A percentile compares a stretch with the other conserved stretches of the same genome.
These are phyloP conservation scores for Taenioides sp. DNA, from an alignment of 2,797 vertebrate genomes.

Conservation along the genomic window DNA sequence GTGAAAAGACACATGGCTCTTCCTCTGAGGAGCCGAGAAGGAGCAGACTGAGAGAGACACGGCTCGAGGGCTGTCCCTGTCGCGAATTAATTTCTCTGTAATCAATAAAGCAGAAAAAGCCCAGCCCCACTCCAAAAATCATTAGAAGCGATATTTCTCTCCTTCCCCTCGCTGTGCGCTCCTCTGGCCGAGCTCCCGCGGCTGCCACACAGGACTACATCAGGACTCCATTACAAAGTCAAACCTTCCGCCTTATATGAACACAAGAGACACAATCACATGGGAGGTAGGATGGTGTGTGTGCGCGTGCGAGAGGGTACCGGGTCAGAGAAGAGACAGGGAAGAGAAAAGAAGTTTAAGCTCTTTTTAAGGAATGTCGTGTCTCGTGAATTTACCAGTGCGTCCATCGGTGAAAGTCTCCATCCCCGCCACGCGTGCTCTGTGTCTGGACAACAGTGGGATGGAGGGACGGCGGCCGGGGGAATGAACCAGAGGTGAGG, in stretches of 20 bases:
- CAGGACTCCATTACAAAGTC: conserved; percentile 46
- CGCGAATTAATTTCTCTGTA: conserved; percentile 75
- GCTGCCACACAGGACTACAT: conserved; percentile 32
- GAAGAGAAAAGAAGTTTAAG: conserved; percentile 55
- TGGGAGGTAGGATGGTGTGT: conserved; percentile 26
- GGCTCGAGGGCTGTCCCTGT: conserved; percentile 67
- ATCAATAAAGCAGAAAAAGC: conserved; percentile 78
- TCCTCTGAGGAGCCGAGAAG: conserved; percentile 50
- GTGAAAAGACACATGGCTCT: conserved; percentile 59
- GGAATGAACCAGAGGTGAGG: conserved; percentile 56
- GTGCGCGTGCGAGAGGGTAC: conserved; percentile 12
- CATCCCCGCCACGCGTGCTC: conserved; percentile 87
- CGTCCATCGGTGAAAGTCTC: conserved; percentile 90
- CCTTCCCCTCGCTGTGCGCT: conserved; percentile 27
- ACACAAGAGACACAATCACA: conserved; percentile 53
- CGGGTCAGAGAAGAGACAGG: conserved; percentile 40
- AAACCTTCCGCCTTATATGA: conserved; percentile 44
- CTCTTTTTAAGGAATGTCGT: conserved; percentile 16
- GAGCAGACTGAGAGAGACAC: conserved; percentile 59
- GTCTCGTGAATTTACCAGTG: conserved; percentile 81
- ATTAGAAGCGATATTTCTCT: conserved; percentile 43
- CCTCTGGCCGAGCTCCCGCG: conserved; percentile 20
- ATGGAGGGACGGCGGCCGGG: conserved; percentile 62
- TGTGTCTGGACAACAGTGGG: conserved; percentile 77
- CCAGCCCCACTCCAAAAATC: conserved; percentile 51